These are phyloP conservation scores for Xenops minutus DNA, from an alignment of 2,797 vertebrate genomes.

Conservation along the genomic window DNA sequence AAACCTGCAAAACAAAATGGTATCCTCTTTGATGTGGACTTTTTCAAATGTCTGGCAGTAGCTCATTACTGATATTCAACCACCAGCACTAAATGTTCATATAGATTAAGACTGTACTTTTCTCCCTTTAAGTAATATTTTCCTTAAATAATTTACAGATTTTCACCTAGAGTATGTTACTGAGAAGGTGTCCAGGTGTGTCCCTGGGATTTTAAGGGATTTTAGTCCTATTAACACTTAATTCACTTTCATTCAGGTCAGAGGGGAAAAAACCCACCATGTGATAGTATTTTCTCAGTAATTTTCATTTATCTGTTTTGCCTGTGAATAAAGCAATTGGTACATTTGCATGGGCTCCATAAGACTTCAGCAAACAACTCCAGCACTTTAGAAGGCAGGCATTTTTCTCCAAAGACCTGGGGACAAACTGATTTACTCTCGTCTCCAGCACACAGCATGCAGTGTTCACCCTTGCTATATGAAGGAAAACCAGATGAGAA, in stretches of 20 bases:
- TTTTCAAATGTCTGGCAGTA: not conserved
- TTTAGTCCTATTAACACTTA: not conserved
- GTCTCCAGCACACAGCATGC: not conserved
- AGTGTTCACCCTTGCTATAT: not conserved
- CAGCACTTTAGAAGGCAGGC: not conserved
- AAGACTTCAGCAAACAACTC: not conserved
- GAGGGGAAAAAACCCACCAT: rapidly evolving
- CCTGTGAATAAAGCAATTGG: not conserved
- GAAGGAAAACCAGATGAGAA: not conserved
- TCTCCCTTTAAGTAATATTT: not conserved
- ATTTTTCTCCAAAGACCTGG: not conserved
- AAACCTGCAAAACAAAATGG: not conserved
- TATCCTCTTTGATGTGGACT: not conserved
- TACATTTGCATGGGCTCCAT: not conserved
- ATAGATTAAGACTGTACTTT: not conserved
- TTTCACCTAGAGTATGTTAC: not conserved
- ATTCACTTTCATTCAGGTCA: not conserved
- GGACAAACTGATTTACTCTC: not conserved
- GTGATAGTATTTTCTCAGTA: not conserved
- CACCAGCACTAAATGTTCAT: not conserved
- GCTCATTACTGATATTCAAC: not conserved
- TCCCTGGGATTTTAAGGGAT: not conserved
- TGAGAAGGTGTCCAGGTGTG: not conserved
- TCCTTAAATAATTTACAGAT: not conserved
- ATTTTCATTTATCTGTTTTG: not conserved